Conservation (phyloP, 2,888 invertebrate species). For the Orthosia gracilis region DNA sequence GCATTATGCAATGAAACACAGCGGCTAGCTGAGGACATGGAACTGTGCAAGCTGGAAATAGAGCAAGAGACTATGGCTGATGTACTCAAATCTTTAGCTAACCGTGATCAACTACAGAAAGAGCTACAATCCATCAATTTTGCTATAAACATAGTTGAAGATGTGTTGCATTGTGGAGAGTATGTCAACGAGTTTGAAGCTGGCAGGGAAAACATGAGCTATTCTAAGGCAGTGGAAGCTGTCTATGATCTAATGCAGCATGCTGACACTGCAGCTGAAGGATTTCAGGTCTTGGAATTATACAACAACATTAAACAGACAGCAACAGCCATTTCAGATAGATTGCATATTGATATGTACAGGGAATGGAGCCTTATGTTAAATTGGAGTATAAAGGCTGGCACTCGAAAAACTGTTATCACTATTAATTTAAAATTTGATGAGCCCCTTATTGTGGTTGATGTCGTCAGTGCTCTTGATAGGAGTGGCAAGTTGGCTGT, state of each 20-base stretch:
- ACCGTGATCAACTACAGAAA: slow-evolving; percentile 90
- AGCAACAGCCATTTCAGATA: slow-evolving; percentile 84
- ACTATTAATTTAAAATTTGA: slow-evolving; percentile 82
- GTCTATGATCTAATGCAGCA: slow-evolving; percentile 86
- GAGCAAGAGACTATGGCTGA: slow-evolving; percentile 92
- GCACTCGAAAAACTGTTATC: slow-evolving; percentile 76
- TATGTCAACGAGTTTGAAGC: slow-evolving; percentile 83
- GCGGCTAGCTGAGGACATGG: slow-evolving; percentile 89
- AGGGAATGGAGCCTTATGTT: slow-evolving; percentile 89
- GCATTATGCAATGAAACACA: slow-evolving; percentile 80
- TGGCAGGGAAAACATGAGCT: slow-evolving; percentile 80
- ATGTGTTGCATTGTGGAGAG: slow-evolving; percentile 81
- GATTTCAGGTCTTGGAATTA: slow-evolving; percentile 89
- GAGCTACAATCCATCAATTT: slow-evolving; percentile 91
- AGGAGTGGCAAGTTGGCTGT: slow-evolving; percentile 82
- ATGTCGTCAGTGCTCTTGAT: slow-evolving; percentile 84
- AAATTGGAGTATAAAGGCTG: slow-evolving; percentile 77
- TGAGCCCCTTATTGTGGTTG: slow-evolving; percentile 72
- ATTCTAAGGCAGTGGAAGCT: slow-evolving; percentile 86
- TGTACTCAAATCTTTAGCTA: slow-evolving; percentile 91
- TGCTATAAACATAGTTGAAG: slow-evolving; percentile 87
- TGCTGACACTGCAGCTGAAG: slow-evolving; percentile 85
- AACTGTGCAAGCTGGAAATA: slow-evolving; percentile 90
- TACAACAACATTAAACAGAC: slow-evolving; percentile 87
- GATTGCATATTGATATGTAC: slow-evolving; percentile 85